Percentiles rank a stretch among this genome's conserved stretches.
Evolutionary conservation across 1,140 invertebrate genomes (phyloP).

Genomic region (Euwallacea fornicatus): DNA sequence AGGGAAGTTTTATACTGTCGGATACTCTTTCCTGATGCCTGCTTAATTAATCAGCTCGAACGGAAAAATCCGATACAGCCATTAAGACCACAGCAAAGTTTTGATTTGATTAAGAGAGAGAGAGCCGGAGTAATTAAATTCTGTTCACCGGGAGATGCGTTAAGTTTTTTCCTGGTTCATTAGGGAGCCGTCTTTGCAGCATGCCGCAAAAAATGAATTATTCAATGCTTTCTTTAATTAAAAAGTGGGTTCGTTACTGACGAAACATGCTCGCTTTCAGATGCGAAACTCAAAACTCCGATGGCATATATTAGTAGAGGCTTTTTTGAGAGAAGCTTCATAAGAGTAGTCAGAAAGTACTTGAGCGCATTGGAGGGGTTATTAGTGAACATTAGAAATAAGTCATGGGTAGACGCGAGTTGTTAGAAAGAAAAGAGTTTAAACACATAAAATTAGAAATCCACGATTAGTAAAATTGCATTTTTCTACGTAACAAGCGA

Average conservation of each 20-base stretch:
- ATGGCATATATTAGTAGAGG: slow-evolving; percentile 33
- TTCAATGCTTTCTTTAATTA: slow-evolving; percentile 41
- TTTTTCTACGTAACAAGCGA: too few species aligned
- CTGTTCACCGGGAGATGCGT: slow-evolving; percentile 35
- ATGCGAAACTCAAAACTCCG: slow-evolving; percentile 33
- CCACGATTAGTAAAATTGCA: too few species aligned
- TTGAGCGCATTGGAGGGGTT: too few species aligned
- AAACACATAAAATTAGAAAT: too few species aligned
- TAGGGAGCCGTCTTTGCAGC: slow-evolving; percentile 34
- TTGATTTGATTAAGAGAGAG: slow-evolving; percentile 35
- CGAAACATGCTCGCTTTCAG: slow-evolving; percentile 38
- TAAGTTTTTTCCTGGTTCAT: slow-evolving; percentile 38
- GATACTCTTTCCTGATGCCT: not conserved
- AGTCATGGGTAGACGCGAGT: too few species aligned
- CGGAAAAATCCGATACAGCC: slow-evolving; percentile 28
- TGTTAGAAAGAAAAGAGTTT: too few species aligned
- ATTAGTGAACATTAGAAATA: too few species aligned
- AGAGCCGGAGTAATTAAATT: slow-evolving; percentile 36
- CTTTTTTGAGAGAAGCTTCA: slow-evolving; percentile 9
- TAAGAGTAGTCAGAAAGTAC: not conserved
- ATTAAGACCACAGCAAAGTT: slow-evolving; percentile 31
- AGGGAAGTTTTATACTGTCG: not conserved
- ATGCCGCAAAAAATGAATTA: slow-evolving; percentile 38
- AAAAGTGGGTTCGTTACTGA: slow-evolving; percentile 38
- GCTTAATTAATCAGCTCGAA: not conserved